Conservation (phyloP, 2,888 invertebrate species). For the Nasonia oneida region DNA sequence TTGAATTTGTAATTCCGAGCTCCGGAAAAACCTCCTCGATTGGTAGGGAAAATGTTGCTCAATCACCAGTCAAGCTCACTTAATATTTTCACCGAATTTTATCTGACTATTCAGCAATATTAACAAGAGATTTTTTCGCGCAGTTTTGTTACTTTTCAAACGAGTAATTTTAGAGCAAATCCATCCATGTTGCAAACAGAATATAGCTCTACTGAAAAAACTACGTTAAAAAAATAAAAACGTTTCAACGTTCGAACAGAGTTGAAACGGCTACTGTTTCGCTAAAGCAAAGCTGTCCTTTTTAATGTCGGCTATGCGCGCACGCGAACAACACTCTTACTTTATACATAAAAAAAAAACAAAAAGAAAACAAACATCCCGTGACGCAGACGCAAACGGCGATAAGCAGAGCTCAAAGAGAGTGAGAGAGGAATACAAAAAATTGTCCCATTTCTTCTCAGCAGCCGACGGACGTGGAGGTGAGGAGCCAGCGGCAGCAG, state of each 20-base stretch:
- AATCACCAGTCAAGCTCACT: no score
- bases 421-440: background rate
- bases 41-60: no score
- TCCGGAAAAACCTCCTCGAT: no score
- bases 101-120: no score
- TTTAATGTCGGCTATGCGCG: background rate
- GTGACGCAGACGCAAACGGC: background rate
- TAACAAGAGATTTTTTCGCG: no score
- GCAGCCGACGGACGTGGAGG: slow-evolving; percentile 14
- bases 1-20: no score
- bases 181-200: no score
- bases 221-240: background rate
- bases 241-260: background rate
- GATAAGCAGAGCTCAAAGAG: background rate
- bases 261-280: background rate
- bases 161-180: no score
- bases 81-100: no score
- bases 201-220: background rate
- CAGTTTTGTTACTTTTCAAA: no score
- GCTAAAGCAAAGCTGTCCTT: background rate
- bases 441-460: background rate
- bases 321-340: background rate
- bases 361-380: background rate
- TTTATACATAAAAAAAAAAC: background rate
- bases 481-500: slow-evolving; percentile 46